Conservation (phyloP, 1,140 invertebrate genomes). For the Dryas iulia region DNA sequence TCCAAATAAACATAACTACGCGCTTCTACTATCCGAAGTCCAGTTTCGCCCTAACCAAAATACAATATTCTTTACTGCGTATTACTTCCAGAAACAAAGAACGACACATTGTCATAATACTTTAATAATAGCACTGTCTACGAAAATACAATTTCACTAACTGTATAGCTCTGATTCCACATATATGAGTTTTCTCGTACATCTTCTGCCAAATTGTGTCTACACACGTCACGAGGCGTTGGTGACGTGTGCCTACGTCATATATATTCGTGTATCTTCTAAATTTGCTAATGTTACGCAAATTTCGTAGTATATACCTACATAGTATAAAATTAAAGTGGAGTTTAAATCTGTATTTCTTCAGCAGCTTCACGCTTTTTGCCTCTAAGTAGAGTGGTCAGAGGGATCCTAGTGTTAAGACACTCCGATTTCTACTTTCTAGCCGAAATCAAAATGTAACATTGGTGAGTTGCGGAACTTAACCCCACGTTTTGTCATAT, state of each 20-base stretch:
- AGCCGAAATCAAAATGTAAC: no score
- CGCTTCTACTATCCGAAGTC: neutral
- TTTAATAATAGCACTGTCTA: neutral
- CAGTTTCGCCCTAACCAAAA: no score
- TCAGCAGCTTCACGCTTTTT: no score
- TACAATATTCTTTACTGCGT: neutral
- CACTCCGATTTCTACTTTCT: no score
- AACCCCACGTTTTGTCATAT: no score
- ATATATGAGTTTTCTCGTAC: neutral
- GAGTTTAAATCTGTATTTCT: no score
- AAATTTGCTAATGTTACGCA: neutral
- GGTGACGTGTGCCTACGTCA: neutral
- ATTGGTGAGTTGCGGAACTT: no score
- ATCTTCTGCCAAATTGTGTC: neutral
- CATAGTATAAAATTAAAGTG: no score
- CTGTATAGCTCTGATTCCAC: neutral
- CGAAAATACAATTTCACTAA: neutral
- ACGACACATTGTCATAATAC: neutral
- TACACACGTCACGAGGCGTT: neutral
- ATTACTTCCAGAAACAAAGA: neutral
- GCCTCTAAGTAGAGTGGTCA: no score
- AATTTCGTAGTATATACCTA: neutral
- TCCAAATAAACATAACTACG: no score
- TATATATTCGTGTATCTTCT: neutral
- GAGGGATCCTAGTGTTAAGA: no score